These are phyloP conservation scores for Uria aalge DNA, from an alignment of 2,113 vertebrate species.

Conservation along the genomic window DNA sequence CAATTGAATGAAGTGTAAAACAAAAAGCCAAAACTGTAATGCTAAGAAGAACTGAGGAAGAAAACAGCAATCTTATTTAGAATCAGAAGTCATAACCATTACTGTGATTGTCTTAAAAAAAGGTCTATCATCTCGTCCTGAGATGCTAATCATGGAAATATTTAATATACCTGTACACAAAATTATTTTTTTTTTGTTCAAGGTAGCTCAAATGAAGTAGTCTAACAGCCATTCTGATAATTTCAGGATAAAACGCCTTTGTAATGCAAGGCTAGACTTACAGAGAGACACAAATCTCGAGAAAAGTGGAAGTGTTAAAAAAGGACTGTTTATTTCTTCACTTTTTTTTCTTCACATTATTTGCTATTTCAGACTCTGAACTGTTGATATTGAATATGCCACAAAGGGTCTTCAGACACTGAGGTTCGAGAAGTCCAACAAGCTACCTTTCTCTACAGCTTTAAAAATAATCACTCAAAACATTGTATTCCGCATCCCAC, in stretches of 20 bases:
- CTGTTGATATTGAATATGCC: not conserved
- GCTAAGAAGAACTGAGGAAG: not conserved
- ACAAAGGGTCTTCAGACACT: not conserved
- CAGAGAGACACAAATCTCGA: not conserved
- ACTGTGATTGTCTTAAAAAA: not conserved
- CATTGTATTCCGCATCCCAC: constrained; percentile 40
- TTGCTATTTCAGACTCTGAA: not conserved
- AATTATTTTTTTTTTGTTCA: not conserved
- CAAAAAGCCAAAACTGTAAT: not conserved
- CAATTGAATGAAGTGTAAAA: not conserved
- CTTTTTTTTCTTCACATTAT: not conserved
- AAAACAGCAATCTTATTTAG: not conserved
- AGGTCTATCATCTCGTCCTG: not conserved
- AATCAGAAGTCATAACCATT: not conserved
- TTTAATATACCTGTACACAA: not conserved
- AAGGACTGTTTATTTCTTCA: not conserved
- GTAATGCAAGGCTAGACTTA: not conserved
- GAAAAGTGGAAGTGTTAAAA: not conserved
- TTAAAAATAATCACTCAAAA: constrained; percentile 54
- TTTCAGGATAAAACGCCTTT: not conserved
- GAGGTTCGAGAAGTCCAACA: not conserved
- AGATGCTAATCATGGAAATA: not conserved
- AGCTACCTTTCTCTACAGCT: constrained; percentile 10
- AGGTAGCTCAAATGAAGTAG: not conserved
- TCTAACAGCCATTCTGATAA: not conserved